Evolutionary conservation across 2,888 invertebrate species (phyloP), one percentile per base, ranked within the genome.

Genomic region (Parthenolecanium corni): DNA sequence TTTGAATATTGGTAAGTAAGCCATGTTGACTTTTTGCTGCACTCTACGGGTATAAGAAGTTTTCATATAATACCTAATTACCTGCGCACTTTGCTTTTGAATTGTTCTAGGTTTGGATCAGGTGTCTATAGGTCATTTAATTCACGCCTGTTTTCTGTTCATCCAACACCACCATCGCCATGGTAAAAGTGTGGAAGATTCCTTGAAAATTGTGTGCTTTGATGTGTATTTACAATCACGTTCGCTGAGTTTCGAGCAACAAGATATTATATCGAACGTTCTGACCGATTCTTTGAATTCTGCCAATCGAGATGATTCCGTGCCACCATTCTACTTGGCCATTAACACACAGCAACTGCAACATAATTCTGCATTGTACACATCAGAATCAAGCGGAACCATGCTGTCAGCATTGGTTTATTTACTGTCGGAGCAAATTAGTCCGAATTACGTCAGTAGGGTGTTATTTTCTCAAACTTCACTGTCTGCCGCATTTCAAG

Each of bases 191-290:
- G 16, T 61, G 36, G 38, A 63, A 9, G 63, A 74, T n/a, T 81
- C 85, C 0, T 74, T 85, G 64, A 68, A 73, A 2, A 78, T 77
- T 54, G 78, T 81, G 64, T 81, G 82, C 67, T 73, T 79, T 0
- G 84, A 85, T 70, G 81, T 86, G 14, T 87, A 86, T 69, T 78
- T 81, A 3, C 79, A 80, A 68, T 76, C 80, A 1, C 74, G 79
- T 68, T 75, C 75, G 9, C 67, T 61, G n/a, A 61, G 61, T 38
- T 51, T 49, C 51, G 51, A 61, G n/a, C 61, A 61, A 40, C 61
- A 46, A 23, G 61, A 61, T 14, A 61, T 61, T n/a, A 38, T 61
- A 1, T 21, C 40, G 11, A 51, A 36, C 6, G 49, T 21, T 1
- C 21, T 61, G 24, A 16, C 38, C 5, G 51, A 61, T 36, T 14